These are phyloP conservation scores for Boloria euphrosyne DNA, from an alignment of 2,888 invertebrate genomes.

Conservation along the genomic window DNA sequence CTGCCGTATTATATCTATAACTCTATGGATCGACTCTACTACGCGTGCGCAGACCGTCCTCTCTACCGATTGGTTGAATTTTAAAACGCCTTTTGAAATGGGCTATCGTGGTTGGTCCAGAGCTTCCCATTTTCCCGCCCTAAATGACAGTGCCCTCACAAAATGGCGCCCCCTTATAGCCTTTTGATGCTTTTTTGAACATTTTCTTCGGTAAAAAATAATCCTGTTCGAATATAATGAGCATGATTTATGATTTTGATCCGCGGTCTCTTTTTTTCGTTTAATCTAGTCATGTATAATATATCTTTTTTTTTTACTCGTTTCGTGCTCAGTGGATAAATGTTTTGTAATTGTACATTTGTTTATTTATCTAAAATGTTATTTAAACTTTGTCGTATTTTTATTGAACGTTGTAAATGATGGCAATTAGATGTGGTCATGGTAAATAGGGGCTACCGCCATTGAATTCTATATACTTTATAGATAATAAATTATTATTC, in stretches of 20 bases:
- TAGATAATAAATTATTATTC: background rate
- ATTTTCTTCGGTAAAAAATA: slow-evolving; percentile 80
- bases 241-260: slow-evolving; percentile 81
- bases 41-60: slow-evolving; percentile 72
- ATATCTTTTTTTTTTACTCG: slow-evolving; percentile 69
- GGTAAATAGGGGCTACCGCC: background rate
- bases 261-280: slow-evolving; percentile 65
- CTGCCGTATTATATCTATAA: slow-evolving; percentile 79
- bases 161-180: slow-evolving; percentile 79
- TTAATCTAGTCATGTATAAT: slow-evolving; percentile 77
- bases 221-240: slow-evolving; percentile 81
- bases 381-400: slow-evolving; percentile 30
- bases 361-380: slow-evolving; percentile 37
- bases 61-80: slow-evolving; percentile 58
- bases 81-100: slow-evolving; percentile 69
- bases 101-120: slow-evolving; percentile 55
- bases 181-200: slow-evolving; percentile 80
- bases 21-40: slow-evolving; percentile 76
- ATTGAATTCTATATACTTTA: background rate
- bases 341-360: slow-evolving; percentile 39
- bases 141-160: slow-evolving; percentile 70
- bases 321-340: slow-evolving; percentile 41
- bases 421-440: slow-evolving; percentile 2
- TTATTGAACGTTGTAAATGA: slow-evolving; percentile 16
- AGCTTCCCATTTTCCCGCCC: slow-evolving; percentile 71